Evolutionary conservation across 2,888 invertebrate species (phyloP).

Genomic region (Parnassius glacialis): DNA sequence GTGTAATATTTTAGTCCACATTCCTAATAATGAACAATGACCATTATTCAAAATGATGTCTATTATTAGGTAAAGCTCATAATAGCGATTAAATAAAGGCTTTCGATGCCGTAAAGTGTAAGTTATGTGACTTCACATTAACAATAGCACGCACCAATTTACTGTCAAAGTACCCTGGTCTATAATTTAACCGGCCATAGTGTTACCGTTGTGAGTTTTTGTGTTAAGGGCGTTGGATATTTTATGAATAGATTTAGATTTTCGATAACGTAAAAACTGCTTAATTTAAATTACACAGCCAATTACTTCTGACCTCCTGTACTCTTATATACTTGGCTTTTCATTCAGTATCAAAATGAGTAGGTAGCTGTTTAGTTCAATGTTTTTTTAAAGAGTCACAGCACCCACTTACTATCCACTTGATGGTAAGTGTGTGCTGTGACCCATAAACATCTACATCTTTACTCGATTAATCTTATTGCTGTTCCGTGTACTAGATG

Average conservation of each 20-base stretch:
- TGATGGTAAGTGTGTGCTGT: too few species aligned
- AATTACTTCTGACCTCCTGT: too few species aligned
- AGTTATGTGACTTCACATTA: constrained; percentile 20
- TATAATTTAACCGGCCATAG: constrained; percentile 19
- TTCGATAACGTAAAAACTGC: constrained; percentile 19
- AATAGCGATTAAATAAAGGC: constrained; percentile 19
- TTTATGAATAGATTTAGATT: constrained; percentile 15
- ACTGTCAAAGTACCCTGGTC: constrained; percentile 7
- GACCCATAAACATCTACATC: too few species aligned
- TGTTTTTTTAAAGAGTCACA: too few species aligned
- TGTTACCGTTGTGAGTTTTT: not conserved
- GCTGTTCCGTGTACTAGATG: too few species aligned
- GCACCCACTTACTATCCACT: too few species aligned
- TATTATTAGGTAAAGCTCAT: constrained; percentile 18
- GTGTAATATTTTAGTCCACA: constrained; percentile 1
- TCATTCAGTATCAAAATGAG: too few species aligned
- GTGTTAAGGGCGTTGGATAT: constrained; percentile 15
- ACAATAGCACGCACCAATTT: constrained; percentile 19
- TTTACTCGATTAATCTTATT: too few species aligned
- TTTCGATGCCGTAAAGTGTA: constrained; percentile 19
- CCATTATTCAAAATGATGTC: constrained; percentile 5
- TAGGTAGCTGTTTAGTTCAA: too few species aligned
- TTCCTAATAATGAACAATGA: constrained; percentile 11
- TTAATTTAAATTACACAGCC: constrained; percentile 15
- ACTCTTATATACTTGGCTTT: too few species aligned